These are phyloP conservation scores for Plotosus lineatus DNA, from an alignment of 2,113 vertebrate genomes.

Conservation along the genomic window DNA sequence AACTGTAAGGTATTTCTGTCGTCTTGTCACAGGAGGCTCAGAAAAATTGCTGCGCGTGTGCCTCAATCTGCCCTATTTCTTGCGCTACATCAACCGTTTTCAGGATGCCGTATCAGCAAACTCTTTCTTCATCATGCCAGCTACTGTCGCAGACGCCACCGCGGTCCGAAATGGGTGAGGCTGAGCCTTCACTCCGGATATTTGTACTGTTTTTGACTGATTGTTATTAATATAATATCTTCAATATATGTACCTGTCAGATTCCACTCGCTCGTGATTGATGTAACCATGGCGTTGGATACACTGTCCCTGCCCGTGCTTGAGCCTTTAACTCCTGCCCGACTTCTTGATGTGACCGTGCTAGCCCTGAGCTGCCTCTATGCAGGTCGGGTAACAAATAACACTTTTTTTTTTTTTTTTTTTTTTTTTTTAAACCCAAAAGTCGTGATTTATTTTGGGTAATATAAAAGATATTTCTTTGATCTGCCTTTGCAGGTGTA, in stretches of 20 bases:
- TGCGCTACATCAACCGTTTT: conserved; percentile 98
- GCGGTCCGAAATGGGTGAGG: conserved; percentile 94
- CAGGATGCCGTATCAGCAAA: conserved; percentile 97
- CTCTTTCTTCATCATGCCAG: conserved; percentile 99
- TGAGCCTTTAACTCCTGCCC: conserved; percentile 90
- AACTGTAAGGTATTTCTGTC: too few relatives aligned
- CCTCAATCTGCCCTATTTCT: conserved; percentile 95
- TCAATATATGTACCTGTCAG: conserved; percentile 61
- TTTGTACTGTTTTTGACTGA: background rate
- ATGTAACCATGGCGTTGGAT: conserved; percentile 97
- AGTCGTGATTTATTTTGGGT: background rate
- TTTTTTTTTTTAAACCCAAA: background rate
- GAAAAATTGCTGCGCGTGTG: conserved; percentile 96
- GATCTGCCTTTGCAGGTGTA: conserved; percentile 75
- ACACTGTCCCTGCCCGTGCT: conserved; percentile 93
- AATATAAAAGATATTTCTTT: background rate
- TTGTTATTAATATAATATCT: background rate
- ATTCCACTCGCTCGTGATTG: conserved; percentile 96
- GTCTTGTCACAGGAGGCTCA: conserved; percentile 81
- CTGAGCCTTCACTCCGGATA: background rate
- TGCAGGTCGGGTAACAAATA: conserved; percentile 77
- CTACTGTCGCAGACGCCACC: conserved; percentile 95
- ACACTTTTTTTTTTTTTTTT: background rate
- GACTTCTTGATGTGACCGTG: conserved; percentile 93
- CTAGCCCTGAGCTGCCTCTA: conserved; percentile 97